phyloP scores from a whole-genome alignment of 2,113 vertebrate genomes.

The Coturnix japonica region DNA sequence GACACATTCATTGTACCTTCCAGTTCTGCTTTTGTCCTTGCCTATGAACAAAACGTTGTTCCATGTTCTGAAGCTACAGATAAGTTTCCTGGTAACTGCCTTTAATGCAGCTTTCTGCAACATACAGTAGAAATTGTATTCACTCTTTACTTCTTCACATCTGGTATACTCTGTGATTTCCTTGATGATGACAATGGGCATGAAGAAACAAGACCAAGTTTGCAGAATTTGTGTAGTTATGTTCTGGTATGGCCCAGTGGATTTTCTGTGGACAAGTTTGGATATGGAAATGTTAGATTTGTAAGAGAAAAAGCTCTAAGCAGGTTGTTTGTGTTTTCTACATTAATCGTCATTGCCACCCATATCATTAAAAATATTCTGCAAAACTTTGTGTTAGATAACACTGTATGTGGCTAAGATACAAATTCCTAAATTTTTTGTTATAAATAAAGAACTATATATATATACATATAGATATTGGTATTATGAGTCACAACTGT shows the following conservation, averaged over 20 bases:
- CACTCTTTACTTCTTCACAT: not conserved
- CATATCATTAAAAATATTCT: constrained; percentile 45
- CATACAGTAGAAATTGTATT: not conserved
- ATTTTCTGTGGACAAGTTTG: constrained; percentile 59
- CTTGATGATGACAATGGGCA: fast-evolving
- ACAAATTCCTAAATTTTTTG: not conserved
- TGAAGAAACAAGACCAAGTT: not conserved
- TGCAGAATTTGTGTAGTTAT: not conserved
- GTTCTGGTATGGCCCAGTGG: not conserved
- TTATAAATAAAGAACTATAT: not conserved
- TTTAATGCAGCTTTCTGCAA: not conserved
- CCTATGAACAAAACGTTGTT: not conserved
- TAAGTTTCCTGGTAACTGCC: not conserved
- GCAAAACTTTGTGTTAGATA: constrained; percentile 24
- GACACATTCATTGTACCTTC: not conserved
- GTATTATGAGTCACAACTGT: not conserved
- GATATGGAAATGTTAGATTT: constrained; percentile 57
- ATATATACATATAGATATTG: not conserved
- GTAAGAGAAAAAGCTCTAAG: constrained; percentile 37
- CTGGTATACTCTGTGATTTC: not conserved
- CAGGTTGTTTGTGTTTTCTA: constrained; percentile 39
- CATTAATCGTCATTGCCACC: constrained; percentile 41
- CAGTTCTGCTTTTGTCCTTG: fast-evolving
- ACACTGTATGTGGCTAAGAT: not conserved
- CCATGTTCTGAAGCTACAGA: not conserved